Conservation (phyloP, 1,140 invertebrate species). For the Caenorhabditis brenneri region DNA sequence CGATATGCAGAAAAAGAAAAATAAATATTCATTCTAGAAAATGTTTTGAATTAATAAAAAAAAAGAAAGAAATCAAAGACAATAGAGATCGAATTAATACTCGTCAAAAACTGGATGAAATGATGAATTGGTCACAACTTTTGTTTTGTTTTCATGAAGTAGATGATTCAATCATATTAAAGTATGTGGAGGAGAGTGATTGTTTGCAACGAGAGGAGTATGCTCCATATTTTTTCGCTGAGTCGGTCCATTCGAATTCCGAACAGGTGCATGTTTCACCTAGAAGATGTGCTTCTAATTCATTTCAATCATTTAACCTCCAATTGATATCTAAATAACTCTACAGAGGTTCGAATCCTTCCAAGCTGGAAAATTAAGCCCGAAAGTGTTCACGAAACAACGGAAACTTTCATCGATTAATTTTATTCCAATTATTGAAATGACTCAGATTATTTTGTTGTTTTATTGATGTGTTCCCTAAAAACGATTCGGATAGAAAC, state of each 20-base stretch:
- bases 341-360: too few species aligned
- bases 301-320: too few species aligned
- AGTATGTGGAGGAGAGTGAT: slow-evolving; percentile 47
- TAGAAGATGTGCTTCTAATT: slow-evolving; percentile 25
- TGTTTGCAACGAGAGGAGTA: slow-evolving; percentile 39
- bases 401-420: too few species aligned
- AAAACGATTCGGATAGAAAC: slow-evolving; percentile 8
- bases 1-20: slow-evolving; percentile 8
- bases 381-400: too few species aligned
- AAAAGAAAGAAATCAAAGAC: background rate
- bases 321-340: too few species aligned
- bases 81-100: slow-evolving; percentile 4
- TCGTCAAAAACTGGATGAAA: slow-evolving; percentile 33
- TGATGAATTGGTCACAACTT: slow-evolving; percentile 45
- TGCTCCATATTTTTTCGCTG: slow-evolving; percentile 48
- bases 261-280: slow-evolving; percentile 56
- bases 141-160: background rate
- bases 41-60: background rate
- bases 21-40: slow-evolving; percentile 32
- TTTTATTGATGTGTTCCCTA: background rate
- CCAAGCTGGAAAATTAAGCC: too few species aligned
- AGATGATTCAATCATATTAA: slow-evolving; percentile 44
- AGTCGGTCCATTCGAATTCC: slow-evolving; percentile 48
- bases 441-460: too few species aligned
- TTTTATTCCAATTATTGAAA: too few species aligned